phyloP scores from a whole-genome alignment of 2,797 vertebrate species.

The Margarornis squamiger region DNA sequence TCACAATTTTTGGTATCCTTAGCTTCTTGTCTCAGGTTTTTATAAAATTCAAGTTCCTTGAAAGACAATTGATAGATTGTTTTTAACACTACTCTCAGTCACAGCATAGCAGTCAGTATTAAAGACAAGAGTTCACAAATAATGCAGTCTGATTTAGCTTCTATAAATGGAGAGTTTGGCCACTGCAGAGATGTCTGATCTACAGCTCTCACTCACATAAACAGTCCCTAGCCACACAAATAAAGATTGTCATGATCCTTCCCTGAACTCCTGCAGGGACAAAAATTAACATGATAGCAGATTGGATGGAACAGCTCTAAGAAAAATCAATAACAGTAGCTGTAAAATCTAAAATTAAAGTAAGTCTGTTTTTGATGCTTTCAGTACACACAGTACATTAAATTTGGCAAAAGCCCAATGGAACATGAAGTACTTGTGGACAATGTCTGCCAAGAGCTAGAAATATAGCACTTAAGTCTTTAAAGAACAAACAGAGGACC shows the following conservation, averaged over 20 bases:
- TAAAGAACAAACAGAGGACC: slow-evolving; percentile 61
- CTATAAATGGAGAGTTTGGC: not conserved
- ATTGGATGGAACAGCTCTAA: slow-evolving; percentile 45
- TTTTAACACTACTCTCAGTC: not conserved
- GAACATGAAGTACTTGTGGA: slow-evolving; percentile 67
- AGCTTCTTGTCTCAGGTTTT: not conserved
- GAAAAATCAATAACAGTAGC: slow-evolving; percentile 62
- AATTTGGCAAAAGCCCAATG: slow-evolving; percentile 47
- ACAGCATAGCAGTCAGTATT: not conserved
- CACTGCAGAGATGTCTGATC: not conserved
- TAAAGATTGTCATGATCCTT: not conserved
- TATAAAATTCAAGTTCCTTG: not conserved
- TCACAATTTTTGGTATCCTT: not conserved
- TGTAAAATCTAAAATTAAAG: slow-evolving; percentile 68
- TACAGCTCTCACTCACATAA: not conserved
- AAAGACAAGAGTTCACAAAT: not conserved
- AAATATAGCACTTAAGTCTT: slow-evolving; percentile 54
- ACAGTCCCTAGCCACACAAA: not conserved
- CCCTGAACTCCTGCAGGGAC: not conserved
- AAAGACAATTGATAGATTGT: not conserved
- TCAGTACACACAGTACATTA: slow-evolving; percentile 65
- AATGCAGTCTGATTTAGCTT: not conserved
- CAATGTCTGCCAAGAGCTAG: slow-evolving; percentile 68
- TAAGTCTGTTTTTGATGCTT: slow-evolving; percentile 63
- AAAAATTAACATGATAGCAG: slow-evolving; percentile 10